These are phyloP conservation scores for Xiphorhynchus erythropygius DNA, from an alignment of 2,797 vertebrate species.

Conservation along the genomic window DNA sequence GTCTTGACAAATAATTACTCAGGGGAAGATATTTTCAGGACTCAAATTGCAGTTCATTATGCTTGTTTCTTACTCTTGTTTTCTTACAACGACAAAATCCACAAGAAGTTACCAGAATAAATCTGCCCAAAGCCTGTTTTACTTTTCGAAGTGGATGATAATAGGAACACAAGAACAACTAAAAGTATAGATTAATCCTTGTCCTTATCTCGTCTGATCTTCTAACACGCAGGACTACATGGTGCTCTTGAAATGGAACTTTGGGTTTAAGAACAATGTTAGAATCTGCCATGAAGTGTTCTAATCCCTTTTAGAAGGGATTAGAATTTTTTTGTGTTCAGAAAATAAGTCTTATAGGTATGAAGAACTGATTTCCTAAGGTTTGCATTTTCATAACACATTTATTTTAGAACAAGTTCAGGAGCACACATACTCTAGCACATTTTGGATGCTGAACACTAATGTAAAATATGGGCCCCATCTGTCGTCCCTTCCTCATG, in stretches of 20 bases:
- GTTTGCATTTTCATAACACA: background rate
- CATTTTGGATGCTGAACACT: background rate
- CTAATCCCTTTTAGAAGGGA: background rate
- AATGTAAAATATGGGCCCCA: background rate
- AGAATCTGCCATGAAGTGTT: background rate
- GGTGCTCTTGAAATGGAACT: background rate
- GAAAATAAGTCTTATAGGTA: background rate
- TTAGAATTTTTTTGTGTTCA: background rate
- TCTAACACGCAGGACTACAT: background rate
- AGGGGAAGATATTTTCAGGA: slow-evolving; percentile 15
- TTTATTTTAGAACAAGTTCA: background rate
- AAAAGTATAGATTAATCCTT: background rate
- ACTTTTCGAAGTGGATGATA: background rate
- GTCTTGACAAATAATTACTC: slow-evolving; percentile 47
- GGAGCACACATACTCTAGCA: background rate
- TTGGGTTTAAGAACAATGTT: background rate
- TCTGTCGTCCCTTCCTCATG: rapidly evolving
- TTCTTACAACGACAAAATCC: slow-evolving; percentile 1
- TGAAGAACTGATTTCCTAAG: background rate
- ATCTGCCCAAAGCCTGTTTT: background rate
- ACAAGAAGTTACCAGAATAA: background rate
- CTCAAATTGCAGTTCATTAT: slow-evolving; percentile 37
- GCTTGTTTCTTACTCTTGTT: background rate
- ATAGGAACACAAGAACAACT: background rate
- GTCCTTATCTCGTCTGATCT: background rate